Evolutionary conservation across 2,797 vertebrate genomes (phyloP), one percentile per base, ranked within the genome.

Genomic region (Cynodonichthys magdalenae): DNA sequence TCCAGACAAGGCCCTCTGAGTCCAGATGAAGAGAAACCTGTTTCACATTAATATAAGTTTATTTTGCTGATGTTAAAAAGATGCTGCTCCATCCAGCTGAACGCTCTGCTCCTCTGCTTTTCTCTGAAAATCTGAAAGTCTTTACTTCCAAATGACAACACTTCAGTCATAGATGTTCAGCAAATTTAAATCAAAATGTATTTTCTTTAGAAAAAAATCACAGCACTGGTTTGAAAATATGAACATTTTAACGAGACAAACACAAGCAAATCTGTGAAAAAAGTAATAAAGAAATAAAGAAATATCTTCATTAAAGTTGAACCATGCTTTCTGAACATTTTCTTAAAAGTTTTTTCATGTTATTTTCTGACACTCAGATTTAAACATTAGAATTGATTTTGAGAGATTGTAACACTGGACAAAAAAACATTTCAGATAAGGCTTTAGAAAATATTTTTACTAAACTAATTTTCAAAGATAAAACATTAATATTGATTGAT

Each of bases 21-120:
- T 83, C 80, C 83, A 88, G 79, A 82, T 86, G 81, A 86, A 86
- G 74, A 68, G 66, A 86, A 91, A 83, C 69, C 87, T 89, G 87
- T 50, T 89, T 73, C 71, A 74, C 61, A 85, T 90, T 87, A 85
- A 77, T 83, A 79, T 74, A 75, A 80, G 72, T 89, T 86, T 77
- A 86, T 81, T 75, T 76, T 84, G 76, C 69, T 77, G 71, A 79
- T 73, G 80, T 75, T 77, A 44, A 29, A 64, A 55, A 67, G 59
- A 59, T 55, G 61, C 24, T 39, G 53, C 73, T 65, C 60, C 67
- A 51, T 77, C 64, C 53, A 59, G 31, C 31, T 31, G 31, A 5
- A 31, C 2, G 36, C 36, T 39, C 36, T 39, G 36, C 36, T 12
- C 36, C 11, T 39, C 11, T 49, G 28, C 31, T 31, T 31, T 31